A percentile compares a stretch with the other conserved stretches of the same genome.
Conservation (phyloP, 2,113 vertebrate species). For the Hemicordylus capensis region DNA sequence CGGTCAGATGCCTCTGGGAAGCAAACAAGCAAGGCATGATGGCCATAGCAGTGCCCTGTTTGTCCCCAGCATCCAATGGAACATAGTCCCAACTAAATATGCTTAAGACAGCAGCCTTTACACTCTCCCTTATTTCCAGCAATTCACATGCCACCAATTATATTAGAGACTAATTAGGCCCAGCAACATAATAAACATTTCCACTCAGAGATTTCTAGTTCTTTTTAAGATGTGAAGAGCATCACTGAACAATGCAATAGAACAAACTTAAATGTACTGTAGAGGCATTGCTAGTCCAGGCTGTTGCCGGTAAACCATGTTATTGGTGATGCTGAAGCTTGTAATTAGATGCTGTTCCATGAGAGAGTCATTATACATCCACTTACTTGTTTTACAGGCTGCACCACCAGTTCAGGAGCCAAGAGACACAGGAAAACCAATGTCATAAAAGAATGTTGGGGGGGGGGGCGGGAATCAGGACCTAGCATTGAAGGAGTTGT, state of each 20-base stretch:
- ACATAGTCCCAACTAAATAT: neutral
- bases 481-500: conserved; percentile 1
- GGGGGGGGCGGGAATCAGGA: neutral
- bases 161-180: neutral
- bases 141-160: neutral
- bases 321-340: conserved; percentile 26
- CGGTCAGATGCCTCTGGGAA: too few species aligned
- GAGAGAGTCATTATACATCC: conserved; percentile 30
- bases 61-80: too few species aligned
- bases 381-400: conserved; percentile 34
- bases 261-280: neutral
- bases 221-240: conserved; percentile 42
- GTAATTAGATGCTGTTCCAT: conserved; percentile 15
- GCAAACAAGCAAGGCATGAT: too few species aligned
- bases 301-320: conserved; percentile 12
- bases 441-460: conserved; percentile 18
- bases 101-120: neutral
- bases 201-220: neutral
- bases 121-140: conserved; percentile 11
- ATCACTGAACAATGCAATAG: conserved; percentile 25
- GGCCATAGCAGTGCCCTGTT: too few species aligned
- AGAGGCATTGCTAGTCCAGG: neutral
- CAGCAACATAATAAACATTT: conserved; percentile 33
- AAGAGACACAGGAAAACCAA: conserved; percentile 45
- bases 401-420: conserved; percentile 30